These are phyloP conservation scores for Caranx ignobilis DNA, from an alignment of 2,113 vertebrate species.

Conservation along the genomic window DNA sequence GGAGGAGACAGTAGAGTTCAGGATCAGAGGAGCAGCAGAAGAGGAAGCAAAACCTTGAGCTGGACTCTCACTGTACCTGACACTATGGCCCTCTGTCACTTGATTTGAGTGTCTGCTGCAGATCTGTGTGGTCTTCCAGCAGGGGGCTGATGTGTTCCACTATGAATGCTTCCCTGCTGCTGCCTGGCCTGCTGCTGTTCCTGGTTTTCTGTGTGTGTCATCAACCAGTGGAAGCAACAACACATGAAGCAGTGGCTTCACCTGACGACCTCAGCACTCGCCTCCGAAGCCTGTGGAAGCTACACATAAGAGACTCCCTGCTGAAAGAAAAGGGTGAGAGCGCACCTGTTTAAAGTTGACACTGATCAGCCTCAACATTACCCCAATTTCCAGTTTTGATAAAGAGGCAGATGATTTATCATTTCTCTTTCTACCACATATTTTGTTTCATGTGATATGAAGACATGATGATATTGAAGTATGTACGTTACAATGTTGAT, in stretches of 20 bases:
- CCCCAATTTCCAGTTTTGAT: too few species aligned
- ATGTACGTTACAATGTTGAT: neutral
- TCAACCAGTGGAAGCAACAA: constrained; percentile 12
- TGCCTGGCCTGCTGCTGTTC: constrained; percentile 45
- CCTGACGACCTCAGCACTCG: constrained; percentile 27
- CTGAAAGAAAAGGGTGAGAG: constrained; percentile 68
- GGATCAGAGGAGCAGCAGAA: constrained; percentile 3
- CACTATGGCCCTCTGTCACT: neutral
- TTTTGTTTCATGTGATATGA: neutral
- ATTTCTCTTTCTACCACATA: too few species aligned
- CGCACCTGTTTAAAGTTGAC: neutral
- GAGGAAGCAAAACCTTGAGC: neutral
- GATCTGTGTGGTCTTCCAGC: neutral
- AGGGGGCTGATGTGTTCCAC: constrained; percentile 22
- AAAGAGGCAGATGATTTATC: too few species aligned
- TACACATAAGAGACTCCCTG: constrained; percentile 64
- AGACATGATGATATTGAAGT: neutral
- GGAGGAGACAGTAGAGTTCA: constrained; percentile 20
- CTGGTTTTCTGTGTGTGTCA: constrained; percentile 22
- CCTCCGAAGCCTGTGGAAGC: constrained; percentile 67
- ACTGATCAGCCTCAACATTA: too few species aligned
- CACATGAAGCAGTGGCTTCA: neutral
- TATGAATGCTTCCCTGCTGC: constrained; percentile 39
- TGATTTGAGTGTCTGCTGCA: constrained; percentile 3
- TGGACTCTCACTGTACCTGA: neutral